Base-by-base conservation (phyloP, 2,113 vertebrate genomes). In the Nyctereutes procyonoides region DNA sequence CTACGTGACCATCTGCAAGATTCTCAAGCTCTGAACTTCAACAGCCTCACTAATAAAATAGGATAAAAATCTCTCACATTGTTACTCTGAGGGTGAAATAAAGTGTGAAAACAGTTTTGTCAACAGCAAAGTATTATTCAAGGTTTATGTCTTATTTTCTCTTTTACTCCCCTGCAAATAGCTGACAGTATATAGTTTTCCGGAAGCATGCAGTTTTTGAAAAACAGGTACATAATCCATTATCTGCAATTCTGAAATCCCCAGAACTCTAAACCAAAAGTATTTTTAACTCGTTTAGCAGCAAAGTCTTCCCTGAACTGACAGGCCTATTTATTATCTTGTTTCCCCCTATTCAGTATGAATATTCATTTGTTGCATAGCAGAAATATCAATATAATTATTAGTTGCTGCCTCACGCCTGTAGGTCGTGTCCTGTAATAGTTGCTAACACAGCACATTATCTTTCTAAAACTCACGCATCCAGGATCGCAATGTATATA, bases 341-440 rank as follows among this genome's bases (percentile, higher is more conserved):
- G 16, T 15, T 85, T 82, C 85, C 24, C 4, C 48, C 92, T 69
- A 69, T 28, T 97, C 69, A 43, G 17, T 51, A 20, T 51, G 30
- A 91, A n/a, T 76, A 58, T 48, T 62, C 11, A 62, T 79, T 88
- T 32, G 15, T 48, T 69, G 30, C 32, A 22, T 51, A 79, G 62
- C 32, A 69, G 79, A 95, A 89, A 93, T 80, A 82, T 38, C 22
- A 92, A 65, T 58, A 74, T 79, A 84, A 90, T 94, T 60, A 65
- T 69, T 87, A 85, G 26, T 92, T 82, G 32, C 17, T 38, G 16
- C 10, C 13, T 90, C 16, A 43, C 51, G 74, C 4, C 62, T 32
- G 8, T 8, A 85, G 56, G 24, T 53, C 3, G 1, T 74, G 19
- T 94, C 87, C 35, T 79, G 35, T 58, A 86, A 13, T 79, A 58